phyloP scores from a whole-genome alignment of 2,113 vertebrate genomes.

The Piprites chloris region DNA sequence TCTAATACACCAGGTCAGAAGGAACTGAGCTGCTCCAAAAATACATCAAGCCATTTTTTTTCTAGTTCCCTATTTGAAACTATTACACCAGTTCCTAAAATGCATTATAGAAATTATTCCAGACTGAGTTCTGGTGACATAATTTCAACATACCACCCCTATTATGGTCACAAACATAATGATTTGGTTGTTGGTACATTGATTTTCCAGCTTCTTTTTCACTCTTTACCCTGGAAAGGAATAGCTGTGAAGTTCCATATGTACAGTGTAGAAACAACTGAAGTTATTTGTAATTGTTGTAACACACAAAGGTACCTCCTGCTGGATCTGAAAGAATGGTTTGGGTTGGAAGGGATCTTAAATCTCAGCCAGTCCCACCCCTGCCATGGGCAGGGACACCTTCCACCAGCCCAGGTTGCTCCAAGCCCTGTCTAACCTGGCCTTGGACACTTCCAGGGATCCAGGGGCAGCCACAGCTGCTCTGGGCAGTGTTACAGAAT shows the following conservation, averaged over 20 bases:
- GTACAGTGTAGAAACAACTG: neutral
- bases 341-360: fast-evolving
- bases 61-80: neutral
- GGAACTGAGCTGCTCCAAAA: neutral
- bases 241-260: neutral
- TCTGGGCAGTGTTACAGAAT: neutral
- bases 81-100: neutral
- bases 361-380: neutral
- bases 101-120: neutral
- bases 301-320: neutral
- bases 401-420: fast-evolving
- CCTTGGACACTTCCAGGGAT: neutral
- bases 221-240: neutral
- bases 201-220: neutral
- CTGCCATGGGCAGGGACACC: neutral
- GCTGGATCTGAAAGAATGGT: neutral
- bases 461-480: neutral
- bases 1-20: neutral
- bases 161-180: neutral
- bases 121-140: neutral
- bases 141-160: neutral
- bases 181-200: neutral
- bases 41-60: neutral
- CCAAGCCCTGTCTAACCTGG: fast-evolving
- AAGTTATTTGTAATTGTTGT: neutral